Evolutionary conservation across 2,113 vertebrate genomes (phyloP).

Genomic region (Anseranas semipalmata): DNA sequence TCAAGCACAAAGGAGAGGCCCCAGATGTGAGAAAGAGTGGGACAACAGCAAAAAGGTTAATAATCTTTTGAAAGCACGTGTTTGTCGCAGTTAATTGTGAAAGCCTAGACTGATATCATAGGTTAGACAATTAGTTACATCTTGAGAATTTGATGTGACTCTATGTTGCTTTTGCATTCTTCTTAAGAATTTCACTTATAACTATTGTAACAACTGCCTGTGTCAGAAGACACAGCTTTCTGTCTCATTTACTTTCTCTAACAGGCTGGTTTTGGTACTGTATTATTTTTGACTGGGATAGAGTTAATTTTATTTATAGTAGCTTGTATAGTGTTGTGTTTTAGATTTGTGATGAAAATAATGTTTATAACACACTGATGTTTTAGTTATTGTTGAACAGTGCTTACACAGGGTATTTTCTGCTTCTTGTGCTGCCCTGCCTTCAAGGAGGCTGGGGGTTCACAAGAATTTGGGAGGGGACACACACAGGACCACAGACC

Average conservation of each 20-base stretch:
- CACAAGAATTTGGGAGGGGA: not conserved
- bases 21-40: not conserved
- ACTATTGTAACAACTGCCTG: not conserved
- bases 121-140: not conserved
- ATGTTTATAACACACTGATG: not conserved
- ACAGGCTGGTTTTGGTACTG: not conserved
- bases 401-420: not conserved
- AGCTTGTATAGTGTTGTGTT: not conserved
- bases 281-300: not conserved
- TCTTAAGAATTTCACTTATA: not conserved
- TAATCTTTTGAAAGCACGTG: not conserved
- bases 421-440: not conserved
- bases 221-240: not conserved
- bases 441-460: rapidly evolving
- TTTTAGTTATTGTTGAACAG: not conserved
- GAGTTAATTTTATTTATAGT: not conserved
- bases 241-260: not conserved
- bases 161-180: not conserved
- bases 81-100: not conserved
- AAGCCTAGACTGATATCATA: not conserved
- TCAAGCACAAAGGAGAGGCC: not conserved
- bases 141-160: not conserved
- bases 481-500: not conserved
- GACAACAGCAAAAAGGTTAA: not conserved
- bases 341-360: not conserved